Evolutionary conservation across 1,140 invertebrate genomes (phyloP).

Genomic region (Reticulitermes speratus): DNA sequence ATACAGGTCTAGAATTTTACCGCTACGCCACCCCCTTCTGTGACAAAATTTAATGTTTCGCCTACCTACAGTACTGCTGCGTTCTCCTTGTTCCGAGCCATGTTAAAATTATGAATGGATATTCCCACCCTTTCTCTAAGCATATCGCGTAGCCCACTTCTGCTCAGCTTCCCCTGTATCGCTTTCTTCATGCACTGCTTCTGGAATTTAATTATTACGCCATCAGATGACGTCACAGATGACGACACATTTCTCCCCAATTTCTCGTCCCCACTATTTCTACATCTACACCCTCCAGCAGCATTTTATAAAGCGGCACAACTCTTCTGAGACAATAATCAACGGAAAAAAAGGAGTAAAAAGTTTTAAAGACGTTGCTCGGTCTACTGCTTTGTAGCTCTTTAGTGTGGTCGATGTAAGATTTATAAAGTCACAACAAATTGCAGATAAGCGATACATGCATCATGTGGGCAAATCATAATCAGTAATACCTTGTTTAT

Average conservation of each 20-base stretch:
- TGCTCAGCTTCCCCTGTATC: constrained; percentile 7
- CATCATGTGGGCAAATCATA: too few species aligned
- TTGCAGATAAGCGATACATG: too few species aligned
- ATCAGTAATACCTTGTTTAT: too few species aligned
- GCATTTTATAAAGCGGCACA: constrained; percentile 25
- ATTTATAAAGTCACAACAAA: too few species aligned
- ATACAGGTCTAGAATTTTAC: too few species aligned
- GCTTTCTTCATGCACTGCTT: constrained; percentile 1
- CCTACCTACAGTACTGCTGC: neutral
- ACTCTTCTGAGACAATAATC: neutral
- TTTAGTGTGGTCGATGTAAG: too few species aligned
- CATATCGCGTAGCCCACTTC: neutral
- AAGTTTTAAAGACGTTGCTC: neutral
- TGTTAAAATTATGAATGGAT: neutral
- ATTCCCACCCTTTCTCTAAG: neutral
- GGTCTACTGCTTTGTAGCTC: too few species aligned
- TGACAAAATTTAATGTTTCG: neutral
- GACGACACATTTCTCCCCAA: constrained; percentile 27
- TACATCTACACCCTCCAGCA: neutral
- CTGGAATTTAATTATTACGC: constrained; percentile 34
- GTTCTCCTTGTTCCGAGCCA: neutral
- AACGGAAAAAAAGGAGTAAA: neutral
- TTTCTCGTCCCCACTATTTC: neutral
- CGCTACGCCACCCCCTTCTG: too few species aligned
- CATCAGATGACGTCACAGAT: constrained; percentile 31